Percentiles rank a stretch among this genome's conserved stretches.
These are phyloP conservation scores for Zeuzera pyrina DNA, from an alignment of 2,888 invertebrate species.

Conservation along the genomic window DNA sequence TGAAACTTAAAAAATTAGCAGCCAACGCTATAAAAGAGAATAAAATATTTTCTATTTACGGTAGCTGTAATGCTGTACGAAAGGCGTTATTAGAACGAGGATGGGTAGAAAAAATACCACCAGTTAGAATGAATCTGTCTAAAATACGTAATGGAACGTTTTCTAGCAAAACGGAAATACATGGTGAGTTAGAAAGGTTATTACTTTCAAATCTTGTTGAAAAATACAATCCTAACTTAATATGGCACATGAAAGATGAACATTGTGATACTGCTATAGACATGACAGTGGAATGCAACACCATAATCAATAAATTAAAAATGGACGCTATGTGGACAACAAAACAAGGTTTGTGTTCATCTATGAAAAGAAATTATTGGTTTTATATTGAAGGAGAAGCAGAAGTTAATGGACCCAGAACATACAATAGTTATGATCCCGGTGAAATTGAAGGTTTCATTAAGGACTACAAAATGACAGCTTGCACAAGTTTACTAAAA, in stretches of 20 bases:
- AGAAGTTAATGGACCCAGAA: slow-evolving; percentile 80
- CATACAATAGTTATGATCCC: slow-evolving; percentile 74
- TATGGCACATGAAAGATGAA: slow-evolving; percentile 46
- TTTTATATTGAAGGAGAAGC: slow-evolving; percentile 74
- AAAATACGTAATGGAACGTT: slow-evolving; percentile 39
- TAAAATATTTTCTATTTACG: slow-evolving; percentile 72
- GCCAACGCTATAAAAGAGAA: slow-evolving; percentile 55
- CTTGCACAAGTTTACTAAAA: slow-evolving; percentile 83
- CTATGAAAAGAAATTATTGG: slow-evolving; percentile 77
- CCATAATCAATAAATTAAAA: slow-evolving; percentile 49
- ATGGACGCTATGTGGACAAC: slow-evolving; percentile 52
- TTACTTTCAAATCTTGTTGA: slow-evolving; percentile 53
- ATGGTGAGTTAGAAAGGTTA: slow-evolving; percentile 45
- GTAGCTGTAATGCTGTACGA: slow-evolving; percentile 64
- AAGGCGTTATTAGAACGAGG: slow-evolving; percentile 75
- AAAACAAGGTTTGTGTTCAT: slow-evolving; percentile 65
- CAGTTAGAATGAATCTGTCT: slow-evolving; percentile 43
- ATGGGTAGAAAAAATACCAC: slow-evolving; percentile 81
- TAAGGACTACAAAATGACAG: slow-evolving; percentile 84
- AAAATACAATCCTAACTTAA: slow-evolving; percentile 43
- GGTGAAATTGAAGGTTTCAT: slow-evolving; percentile 74
- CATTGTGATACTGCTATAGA: slow-evolving; percentile 27
- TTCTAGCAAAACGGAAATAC: slow-evolving; percentile 30
- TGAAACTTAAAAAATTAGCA: slow-evolving; percentile 53
- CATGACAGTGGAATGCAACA: slow-evolving; percentile 27